Percentiles rank a stretch among this genome's conserved stretches.
phyloP scores from a whole-genome alignment of 2,113 vertebrate genomes.

The Spheniscus mendiculus region DNA sequence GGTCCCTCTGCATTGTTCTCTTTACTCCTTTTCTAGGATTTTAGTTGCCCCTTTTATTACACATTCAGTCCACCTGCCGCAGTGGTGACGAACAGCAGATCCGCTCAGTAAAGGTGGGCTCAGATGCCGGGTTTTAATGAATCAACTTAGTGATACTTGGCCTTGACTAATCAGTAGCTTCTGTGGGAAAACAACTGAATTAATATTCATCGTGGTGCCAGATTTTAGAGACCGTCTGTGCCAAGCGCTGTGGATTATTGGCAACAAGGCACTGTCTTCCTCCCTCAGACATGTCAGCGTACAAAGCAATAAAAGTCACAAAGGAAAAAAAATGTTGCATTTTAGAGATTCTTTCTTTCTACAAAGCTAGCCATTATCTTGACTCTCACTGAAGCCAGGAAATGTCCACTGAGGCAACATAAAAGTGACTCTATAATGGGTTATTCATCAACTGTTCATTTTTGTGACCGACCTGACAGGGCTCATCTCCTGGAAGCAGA shows the following conservation, averaged over 20 bases:
- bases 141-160: conserved; percentile 56
- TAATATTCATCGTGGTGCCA: conserved; percentile 42
- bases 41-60: background rate
- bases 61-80: background rate
- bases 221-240: conserved; percentile 40
- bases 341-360: conserved; percentile 67
- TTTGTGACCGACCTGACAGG: conserved; percentile 68
- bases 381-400: conserved; percentile 63
- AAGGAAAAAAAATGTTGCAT: conserved; percentile 62
- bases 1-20: background rate
- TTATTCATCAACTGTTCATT: conserved; percentile 66
- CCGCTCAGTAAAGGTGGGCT: conserved; percentile 30
- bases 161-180: conserved; percentile 66
- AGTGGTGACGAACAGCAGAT: background rate
- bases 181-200: conserved; percentile 78
- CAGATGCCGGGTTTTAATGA: conserved; percentile 59
- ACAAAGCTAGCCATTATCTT: conserved; percentile 70
- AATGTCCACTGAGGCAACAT: conserved; percentile 66
- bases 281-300: conserved; percentile 66
- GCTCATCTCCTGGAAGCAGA: conserved; percentile 50
- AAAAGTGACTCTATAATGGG: conserved; percentile 64
- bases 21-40: background rate
- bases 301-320: conserved; percentile 65
- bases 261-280: conserved; percentile 65
- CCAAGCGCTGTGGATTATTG: conserved; percentile 62